Base-by-base conservation (phyloP, 2,888 invertebrate genomes). In the Limnephilus lunatus region DNA sequence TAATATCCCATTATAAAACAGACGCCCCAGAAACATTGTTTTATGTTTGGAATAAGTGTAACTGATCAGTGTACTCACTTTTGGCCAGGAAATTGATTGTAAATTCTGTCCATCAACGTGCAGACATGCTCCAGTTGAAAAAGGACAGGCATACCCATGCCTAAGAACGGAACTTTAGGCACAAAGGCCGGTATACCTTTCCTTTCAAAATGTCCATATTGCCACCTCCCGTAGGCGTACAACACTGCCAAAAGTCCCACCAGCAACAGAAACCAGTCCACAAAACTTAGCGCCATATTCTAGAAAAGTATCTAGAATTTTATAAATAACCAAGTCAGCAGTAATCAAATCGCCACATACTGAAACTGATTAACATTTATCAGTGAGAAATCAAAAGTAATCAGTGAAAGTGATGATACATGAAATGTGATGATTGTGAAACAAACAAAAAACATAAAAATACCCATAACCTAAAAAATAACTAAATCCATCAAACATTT, bases 171-270 rank as follows among this genome's bases (percentile, higher is more conserved):
- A 35, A 91, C 19, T 19, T 85, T 31, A 11, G 90, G 86, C 39
- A 35, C 44, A 89, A 92, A 44, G 89, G 80, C 39, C 86, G 91
- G 81, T 83, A 89, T 82, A 88, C 93, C 92, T 94, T 91, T 30
- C 92, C 90, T 92, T 92, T 92, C 30, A 93, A 90, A n/a, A 93
- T 93, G 25, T 93, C 44, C 90, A 89, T 91, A 44, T 93, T 94
- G 81, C 94, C 94, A 89, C 92, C 89, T 86, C 92, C 94, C 86
- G 68, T 87, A 91, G 39, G 30, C n/a, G 30, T 87, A 91, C n/a
- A 91, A 14, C 25, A 39, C 44, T 39, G 14, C 86, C 19, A 86
- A 14, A 31, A 90, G 25, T 35, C 44, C 68, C 25, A 68, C 25
- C 68, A 68, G 25, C 25, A 68, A 85, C n/a, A 35, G 11, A 25